Evolutionary conservation across 2,797 vertebrate genomes (phyloP).

Genomic region (Pelodytes ibericus): DNA sequence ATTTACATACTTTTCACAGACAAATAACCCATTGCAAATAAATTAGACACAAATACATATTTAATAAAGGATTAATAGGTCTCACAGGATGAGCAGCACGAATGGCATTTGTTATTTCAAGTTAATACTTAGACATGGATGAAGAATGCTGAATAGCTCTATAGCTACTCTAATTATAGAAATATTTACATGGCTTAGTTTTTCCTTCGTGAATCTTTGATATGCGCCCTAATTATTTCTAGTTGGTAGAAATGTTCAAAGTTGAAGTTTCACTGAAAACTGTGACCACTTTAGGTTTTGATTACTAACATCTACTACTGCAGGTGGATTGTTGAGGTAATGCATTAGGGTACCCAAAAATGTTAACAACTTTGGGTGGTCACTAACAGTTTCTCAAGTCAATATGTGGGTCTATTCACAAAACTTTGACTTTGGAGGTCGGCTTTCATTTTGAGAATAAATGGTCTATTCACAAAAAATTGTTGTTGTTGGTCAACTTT

Average conservation of each 20-base stretch:
- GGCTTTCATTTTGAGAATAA: no score
- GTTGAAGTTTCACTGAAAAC: neutral
- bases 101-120: constrained; percentile 34
- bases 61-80: constrained; percentile 49
- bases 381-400: no score
- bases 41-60: constrained; percentile 47
- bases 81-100: constrained; percentile 25
- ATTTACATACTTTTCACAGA: constrained; percentile 32
- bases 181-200: constrained; percentile 24
- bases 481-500: no score
- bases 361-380: no score
- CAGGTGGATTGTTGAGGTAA: no score
- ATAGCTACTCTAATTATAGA: constrained; percentile 37
- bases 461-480: no score
- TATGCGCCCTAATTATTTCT: constrained; percentile 33
- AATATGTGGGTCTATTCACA: no score
- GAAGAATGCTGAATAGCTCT: constrained; percentile 25
- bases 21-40: constrained; percentile 39
- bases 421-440: no score
- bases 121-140: constrained; percentile 23
- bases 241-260: constrained; percentile 18
- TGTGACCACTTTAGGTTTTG: neutral
- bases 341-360: no score
- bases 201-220: constrained; percentile 20
- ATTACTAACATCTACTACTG: no score